Evolutionary conservation across 1,140 invertebrate genomes (phyloP).

Genomic region (Eupristina koningsbergeri): DNA sequence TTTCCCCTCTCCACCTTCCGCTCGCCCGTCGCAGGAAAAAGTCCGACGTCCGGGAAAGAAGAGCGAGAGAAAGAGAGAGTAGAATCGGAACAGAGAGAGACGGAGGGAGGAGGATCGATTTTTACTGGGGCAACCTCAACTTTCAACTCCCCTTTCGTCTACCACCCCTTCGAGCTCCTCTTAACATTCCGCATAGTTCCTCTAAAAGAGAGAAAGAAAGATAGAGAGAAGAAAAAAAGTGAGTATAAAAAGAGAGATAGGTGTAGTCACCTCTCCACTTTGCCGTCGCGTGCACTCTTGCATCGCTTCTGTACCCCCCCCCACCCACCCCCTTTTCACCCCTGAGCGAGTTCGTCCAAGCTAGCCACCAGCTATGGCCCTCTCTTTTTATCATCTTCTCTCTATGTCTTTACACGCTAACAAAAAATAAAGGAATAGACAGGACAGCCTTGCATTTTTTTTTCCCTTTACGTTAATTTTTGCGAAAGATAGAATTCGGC

Average conservation of each 20-base stretch:
- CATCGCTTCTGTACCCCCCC: constrained; percentile 53
- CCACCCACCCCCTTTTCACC: constrained; percentile 48
- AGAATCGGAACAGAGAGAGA: constrained; percentile 2
- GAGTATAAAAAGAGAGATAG: constrained; percentile 4
- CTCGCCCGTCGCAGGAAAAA: constrained; percentile 69
- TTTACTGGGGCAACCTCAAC: constrained; percentile 69
- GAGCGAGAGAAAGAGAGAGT: constrained; percentile 13
- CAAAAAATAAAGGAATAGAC: constrained; percentile 32
- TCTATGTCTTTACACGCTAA: constrained; percentile 6
- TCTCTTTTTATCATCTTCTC: constrained; percentile 31
- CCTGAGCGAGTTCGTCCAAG: constrained; percentile 35
- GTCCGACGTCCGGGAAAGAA: constrained; percentile 60
- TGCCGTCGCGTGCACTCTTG: constrained; percentile 60
- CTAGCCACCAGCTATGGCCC: constrained; percentile 41
- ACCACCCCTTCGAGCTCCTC: constrained; percentile 27
- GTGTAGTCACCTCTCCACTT: constrained; percentile 43
- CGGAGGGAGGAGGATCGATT: constrained; percentile 69
- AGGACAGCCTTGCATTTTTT: constrained; percentile 46
- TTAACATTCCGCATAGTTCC: constrained; percentile 44
- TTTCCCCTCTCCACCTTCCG: constrained; percentile 53
- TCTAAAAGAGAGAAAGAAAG: constrained; percentile 18
- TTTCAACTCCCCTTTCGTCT: constrained; percentile 16
- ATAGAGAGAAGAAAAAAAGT: no score
- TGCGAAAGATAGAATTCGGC: constrained; percentile 20
- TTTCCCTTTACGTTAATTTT: constrained; percentile 38